Conservation (phyloP, 1,140 invertebrate genomes). For the Euglossa dilemma region DNA sequence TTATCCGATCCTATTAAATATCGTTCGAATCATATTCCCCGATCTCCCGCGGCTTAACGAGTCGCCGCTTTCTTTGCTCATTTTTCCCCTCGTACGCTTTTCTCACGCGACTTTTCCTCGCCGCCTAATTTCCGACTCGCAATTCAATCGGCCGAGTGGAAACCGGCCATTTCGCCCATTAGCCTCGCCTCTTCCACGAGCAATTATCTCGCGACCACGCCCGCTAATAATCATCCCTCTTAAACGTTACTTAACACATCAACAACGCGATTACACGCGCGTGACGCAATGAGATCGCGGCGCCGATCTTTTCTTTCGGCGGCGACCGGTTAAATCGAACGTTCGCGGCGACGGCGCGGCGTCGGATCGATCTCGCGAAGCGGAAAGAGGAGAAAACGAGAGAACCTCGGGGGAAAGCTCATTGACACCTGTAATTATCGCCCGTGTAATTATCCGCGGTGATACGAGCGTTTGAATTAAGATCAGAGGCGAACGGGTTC, state of each 20-base stretch:
- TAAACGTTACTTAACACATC: conserved; percentile 11
- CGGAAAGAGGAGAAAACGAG: not conserved
- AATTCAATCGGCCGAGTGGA: conserved; percentile 5
- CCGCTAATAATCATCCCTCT: not conserved
- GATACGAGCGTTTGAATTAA: not conserved
- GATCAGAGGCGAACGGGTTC: conserved; percentile 6
- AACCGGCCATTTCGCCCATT: not conserved
- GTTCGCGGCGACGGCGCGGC: not conserved
- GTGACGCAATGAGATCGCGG: not conserved
- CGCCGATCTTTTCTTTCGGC: not conserved
- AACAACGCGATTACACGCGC: not conserved
- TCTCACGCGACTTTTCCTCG: not conserved
- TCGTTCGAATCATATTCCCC: not conserved
- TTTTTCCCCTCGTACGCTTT: not conserved
- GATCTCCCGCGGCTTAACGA: not conserved
- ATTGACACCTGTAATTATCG: conserved; percentile 36
- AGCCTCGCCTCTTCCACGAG: not conserved
- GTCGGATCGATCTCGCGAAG: not conserved
- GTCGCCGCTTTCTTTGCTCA: not conserved
- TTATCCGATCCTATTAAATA: not conserved
- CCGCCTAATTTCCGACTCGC: not conserved
- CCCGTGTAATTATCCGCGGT: not conserved
- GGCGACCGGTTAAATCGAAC: not conserved
- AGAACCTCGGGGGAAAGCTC: not conserved
- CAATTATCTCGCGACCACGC: not conserved